phyloP scores from a whole-genome alignment of 1,140 invertebrate genomes.

The Medauroidea extradentata region DNA sequence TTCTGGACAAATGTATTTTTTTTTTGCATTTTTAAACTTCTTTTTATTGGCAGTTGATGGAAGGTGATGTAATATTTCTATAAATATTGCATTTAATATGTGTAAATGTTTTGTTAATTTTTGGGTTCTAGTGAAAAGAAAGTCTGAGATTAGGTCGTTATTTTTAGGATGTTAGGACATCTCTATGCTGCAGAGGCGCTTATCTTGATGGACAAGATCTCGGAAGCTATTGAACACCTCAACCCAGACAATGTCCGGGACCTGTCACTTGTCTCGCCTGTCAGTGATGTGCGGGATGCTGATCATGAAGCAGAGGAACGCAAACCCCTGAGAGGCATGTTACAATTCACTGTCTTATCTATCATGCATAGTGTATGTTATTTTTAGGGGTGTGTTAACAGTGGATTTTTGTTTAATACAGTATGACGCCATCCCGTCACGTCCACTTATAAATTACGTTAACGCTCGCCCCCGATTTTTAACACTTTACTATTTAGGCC shows the following conservation, averaged over 20 bases:
- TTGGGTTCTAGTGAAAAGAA: no score
- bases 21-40: no score
- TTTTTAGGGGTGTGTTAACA: no score
- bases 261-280: constrained; percentile 33
- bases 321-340: constrained; percentile 2
- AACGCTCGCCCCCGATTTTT: no score
- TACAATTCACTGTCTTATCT: background rate
- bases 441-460: no score
- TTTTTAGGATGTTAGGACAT: constrained; percentile 71
- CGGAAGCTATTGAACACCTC: constrained; percentile 79
- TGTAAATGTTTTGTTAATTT: no score
- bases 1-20: no score
- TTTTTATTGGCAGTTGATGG: background rate
- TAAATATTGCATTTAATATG: no score
- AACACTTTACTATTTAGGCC: no score
- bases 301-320: background rate
- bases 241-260: constrained; percentile 71
- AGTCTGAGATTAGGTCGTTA: constrained; percentile 1
- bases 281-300: background rate
- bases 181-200: constrained; percentile 86
- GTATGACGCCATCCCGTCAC: no score
- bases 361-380: no score
- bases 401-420: no score
- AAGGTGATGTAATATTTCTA: background rate
- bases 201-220: constrained; percentile 76